A percentile compares a stretch with the other conserved stretches of the same genome.
Evolutionary conservation across 2,888 invertebrate genomes (phyloP).

Genomic region (Bellardia bayeri): DNA sequence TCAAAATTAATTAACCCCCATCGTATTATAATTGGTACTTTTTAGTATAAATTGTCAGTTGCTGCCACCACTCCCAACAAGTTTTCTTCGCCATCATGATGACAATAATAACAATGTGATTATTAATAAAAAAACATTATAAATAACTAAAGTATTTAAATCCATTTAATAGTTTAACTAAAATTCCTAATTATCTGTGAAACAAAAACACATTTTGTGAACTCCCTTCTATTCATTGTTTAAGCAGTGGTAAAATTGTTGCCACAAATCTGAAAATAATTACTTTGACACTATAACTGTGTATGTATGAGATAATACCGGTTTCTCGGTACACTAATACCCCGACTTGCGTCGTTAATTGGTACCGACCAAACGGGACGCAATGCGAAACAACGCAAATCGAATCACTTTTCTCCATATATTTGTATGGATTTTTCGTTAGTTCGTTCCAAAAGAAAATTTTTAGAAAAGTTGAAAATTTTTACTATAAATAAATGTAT

Average conservation of each 20-base stretch:
- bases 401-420: too few relatives aligned
- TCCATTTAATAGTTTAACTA: not conserved
- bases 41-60: not conserved
- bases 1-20: not conserved
- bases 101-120: not conserved
- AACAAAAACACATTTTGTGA: not conserved
- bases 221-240: not conserved
- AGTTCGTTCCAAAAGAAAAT: too few relatives aligned
- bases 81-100: not conserved
- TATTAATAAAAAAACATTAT: not conserved
- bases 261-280: slow-evolving; percentile 10
- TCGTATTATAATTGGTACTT: not conserved
- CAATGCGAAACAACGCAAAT: too few relatives aligned
- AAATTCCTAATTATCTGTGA: slow-evolving; percentile 1
- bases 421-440: too few relatives aligned
- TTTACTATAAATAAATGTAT: too few relatives aligned
- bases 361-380: too few relatives aligned
- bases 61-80: not conserved
- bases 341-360: too few relatives aligned
- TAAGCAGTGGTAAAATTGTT: not conserved
- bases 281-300: slow-evolving; percentile 2
- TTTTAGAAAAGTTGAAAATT: too few relatives aligned
- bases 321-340: too few relatives aligned
- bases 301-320: not conserved
- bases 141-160: not conserved